These are phyloP conservation scores for Lagenorhynchus albirostris DNA, from an alignment of 2,113 vertebrate genomes.

Conservation along the genomic window DNA sequence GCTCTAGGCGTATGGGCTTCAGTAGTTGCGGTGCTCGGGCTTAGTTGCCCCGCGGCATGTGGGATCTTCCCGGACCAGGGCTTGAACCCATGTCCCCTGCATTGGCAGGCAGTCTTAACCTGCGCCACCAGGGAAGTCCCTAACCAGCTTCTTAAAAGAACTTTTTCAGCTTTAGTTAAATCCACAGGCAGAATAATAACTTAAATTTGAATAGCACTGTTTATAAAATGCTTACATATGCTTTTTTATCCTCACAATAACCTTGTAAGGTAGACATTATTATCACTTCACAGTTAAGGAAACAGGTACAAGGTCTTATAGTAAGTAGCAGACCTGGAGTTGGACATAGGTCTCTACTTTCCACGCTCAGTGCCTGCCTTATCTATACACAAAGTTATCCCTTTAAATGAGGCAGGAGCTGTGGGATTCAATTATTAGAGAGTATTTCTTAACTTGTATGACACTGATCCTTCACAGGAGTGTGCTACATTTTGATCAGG, in stretches of 20 bases:
- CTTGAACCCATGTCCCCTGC: too few relatives aligned
- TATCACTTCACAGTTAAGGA: not conserved
- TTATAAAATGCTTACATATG: conserved; percentile 9
- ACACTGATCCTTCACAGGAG: not conserved
- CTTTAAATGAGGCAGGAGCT: not conserved
- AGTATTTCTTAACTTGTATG: not conserved
- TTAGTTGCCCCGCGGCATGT: not conserved
- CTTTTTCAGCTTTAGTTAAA: not conserved
- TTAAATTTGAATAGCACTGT: not conserved
- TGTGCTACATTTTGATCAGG: not conserved
- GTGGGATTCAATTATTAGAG: not conserved
- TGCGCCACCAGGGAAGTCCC: not conserved
- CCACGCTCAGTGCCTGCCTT: not conserved
- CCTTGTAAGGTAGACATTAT: not conserved
- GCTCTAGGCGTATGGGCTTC: not conserved
- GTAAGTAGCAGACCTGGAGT: not conserved
- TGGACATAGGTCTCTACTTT: not conserved
- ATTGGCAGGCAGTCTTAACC: not conserved
- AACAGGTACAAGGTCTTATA: not conserved
- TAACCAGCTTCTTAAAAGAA: conserved; percentile 9
- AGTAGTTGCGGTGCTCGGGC: not conserved
- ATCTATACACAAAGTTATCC: not conserved
- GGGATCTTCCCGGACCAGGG: too few relatives aligned
- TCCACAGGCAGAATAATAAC: not conserved
- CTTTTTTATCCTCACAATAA: not conserved